Percentiles rank a stretch among this genome's conserved stretches.
phyloP scores from a whole-genome alignment of 2,888 invertebrate genomes.

The Autographa gamma region DNA sequence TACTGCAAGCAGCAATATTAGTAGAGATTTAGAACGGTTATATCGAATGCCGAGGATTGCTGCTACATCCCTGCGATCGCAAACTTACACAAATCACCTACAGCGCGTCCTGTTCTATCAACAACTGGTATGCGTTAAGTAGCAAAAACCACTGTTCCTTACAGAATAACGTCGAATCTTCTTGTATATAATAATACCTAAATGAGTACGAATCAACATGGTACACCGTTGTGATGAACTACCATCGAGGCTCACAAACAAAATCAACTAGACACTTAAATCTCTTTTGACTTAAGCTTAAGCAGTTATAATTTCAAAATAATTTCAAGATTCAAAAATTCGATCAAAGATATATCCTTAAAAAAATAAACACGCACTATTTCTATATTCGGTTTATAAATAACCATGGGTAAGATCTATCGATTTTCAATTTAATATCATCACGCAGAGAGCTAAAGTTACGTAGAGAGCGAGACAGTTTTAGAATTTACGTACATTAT shows the following conservation, averaged over 20 bases:
- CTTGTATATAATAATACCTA: slow-evolving; percentile 39
- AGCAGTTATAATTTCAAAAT: slow-evolving; percentile 42
- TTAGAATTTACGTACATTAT: slow-evolving; percentile 63
- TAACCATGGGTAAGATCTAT: slow-evolving; percentile 54
- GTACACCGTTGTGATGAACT: slow-evolving; percentile 26
- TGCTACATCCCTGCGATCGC: slow-evolving; percentile 42
- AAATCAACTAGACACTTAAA: slow-evolving; percentile 31
- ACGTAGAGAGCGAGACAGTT: slow-evolving; percentile 79
- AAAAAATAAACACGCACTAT: slow-evolving; percentile 65
- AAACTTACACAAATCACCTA: slow-evolving; percentile 26
- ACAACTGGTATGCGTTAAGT: slow-evolving; percentile 20
- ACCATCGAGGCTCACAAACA: slow-evolving; percentile 34
- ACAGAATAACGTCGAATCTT: slow-evolving; percentile 38
- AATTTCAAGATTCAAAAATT: slow-evolving; percentile 51
- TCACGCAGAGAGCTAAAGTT: slow-evolving; percentile 77
- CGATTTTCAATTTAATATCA: slow-evolving; percentile 58
- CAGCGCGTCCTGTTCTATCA: slow-evolving; percentile 18
- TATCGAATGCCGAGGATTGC: slow-evolving; percentile 50
- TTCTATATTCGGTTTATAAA: slow-evolving; percentile 50
- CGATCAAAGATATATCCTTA: slow-evolving; percentile 55
- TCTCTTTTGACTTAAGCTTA: slow-evolving; percentile 29
- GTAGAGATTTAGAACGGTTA: slow-evolving; percentile 67
- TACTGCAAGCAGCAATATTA: slow-evolving; percentile 82
- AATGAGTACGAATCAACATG: slow-evolving; percentile 40
- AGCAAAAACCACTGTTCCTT: slow-evolving; percentile 24